These are phyloP conservation scores for Penaeus vannamei DNA, from an alignment of 1,140 invertebrate genomes.

Conservation along the genomic window DNA sequence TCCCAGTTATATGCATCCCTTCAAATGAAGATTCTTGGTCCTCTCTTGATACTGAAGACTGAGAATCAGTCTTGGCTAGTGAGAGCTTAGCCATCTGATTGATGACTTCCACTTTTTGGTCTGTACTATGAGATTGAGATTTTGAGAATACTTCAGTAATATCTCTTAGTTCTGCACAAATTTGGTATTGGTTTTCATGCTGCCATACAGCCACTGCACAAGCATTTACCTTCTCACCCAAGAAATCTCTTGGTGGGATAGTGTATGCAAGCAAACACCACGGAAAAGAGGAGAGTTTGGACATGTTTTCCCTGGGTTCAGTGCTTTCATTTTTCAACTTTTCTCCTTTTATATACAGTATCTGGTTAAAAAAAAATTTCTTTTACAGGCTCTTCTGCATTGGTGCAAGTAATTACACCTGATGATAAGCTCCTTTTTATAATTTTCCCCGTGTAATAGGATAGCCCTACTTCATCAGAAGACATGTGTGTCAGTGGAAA, in stretches of 20 bases:
- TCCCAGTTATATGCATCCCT: constrained; percentile 45
- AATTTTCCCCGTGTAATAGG: constrained; percentile 23
- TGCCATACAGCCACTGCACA: constrained; percentile 43
- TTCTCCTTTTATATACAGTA: constrained; percentile 33
- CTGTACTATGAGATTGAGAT: too few species aligned
- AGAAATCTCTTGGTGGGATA: constrained; percentile 24
- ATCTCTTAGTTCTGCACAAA: not conserved
- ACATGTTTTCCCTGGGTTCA: not conserved
- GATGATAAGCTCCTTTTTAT: not conserved
- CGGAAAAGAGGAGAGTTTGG: not conserved
- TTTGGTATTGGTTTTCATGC: constrained; percentile 34
- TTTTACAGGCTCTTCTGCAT: constrained; percentile 8
- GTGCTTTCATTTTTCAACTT: not conserved
- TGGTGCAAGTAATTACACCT: constrained; percentile 30
- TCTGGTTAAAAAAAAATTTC: constrained; percentile 25
- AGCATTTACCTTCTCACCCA: constrained; percentile 11
- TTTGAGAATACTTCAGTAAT: too few species aligned
- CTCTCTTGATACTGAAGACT: not conserved
- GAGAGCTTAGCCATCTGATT: too few species aligned
- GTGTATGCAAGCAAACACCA: constrained; percentile 41
- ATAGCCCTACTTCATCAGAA: not conserved
- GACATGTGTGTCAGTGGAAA: not conserved
- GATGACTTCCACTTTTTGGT: too few species aligned
- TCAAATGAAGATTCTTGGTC: not conserved
- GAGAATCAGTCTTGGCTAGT: not conserved